Percentiles rank a stretch among this genome's conserved stretches.
These are phyloP conservation scores for Rhinogobio ventralis DNA, from an alignment of 2,797 vertebrate species.

Conservation along the genomic window DNA sequence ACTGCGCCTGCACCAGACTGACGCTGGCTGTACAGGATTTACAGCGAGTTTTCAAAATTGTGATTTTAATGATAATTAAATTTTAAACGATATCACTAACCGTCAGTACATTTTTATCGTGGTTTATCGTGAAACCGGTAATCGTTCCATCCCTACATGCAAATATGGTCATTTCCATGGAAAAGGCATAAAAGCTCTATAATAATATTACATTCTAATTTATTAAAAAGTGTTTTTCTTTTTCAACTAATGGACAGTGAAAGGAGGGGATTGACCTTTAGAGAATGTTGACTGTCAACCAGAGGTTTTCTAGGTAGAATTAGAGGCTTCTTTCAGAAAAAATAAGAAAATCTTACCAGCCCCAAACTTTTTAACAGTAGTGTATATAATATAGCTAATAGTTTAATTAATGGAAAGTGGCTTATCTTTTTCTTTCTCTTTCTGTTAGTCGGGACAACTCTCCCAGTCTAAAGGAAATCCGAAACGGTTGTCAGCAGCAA, in stretches of 20 bases:
- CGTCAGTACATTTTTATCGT: too few relatives aligned
- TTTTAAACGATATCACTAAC: too few relatives aligned
- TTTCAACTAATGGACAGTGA: neutral
- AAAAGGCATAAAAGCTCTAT: neutral
- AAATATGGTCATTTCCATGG: slow-evolving; percentile 23
- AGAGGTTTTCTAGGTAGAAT: neutral
- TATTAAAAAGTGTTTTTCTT: neutral
- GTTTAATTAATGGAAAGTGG: neutral
- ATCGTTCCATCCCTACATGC: too few relatives aligned
- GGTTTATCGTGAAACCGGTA: too few relatives aligned
- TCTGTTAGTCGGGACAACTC: slow-evolving; percentile 91
- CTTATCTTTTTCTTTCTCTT: neutral
- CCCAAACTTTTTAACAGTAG: neutral
- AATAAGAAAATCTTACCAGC: neutral
- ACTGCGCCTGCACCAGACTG: too few relatives aligned
- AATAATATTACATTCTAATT: neutral
- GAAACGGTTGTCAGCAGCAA: slow-evolving; percentile 96
- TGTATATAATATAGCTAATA: neutral
- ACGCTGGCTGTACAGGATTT: too few relatives aligned
- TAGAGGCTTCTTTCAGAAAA: neutral
- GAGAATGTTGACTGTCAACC: neutral
- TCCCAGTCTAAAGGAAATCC: slow-evolving; percentile 97
- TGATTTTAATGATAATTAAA: too few relatives aligned
- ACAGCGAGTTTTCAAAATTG: too few relatives aligned
- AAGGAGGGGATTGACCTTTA: neutral